Base-by-base conservation (phyloP, 2,113 vertebrate species). In the Laterallus jamaicensis region DNA sequence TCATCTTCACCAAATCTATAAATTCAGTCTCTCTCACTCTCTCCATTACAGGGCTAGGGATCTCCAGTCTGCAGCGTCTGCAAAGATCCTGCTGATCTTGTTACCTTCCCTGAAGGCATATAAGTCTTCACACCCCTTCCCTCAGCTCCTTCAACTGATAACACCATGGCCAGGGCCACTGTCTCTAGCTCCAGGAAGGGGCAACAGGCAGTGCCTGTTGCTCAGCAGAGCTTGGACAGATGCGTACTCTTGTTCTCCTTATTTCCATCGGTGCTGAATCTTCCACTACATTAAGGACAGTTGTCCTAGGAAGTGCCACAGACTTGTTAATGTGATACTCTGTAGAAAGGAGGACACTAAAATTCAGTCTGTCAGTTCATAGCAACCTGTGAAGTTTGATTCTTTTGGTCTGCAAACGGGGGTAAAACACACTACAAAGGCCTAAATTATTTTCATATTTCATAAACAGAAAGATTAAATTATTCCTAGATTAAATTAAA, bases 201-300 rank as follows among this genome's bases (percentile, higher is more conserved):
- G 35, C 32, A 35, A 4, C 10, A 78, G 50, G 17, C 28, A 20
- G n/a, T 17, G 8, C 37, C 29, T 49, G 37, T 19, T 29, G 16
- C 37, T 58, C 44, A 47, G 44, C 42, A n/a, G 37, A 19, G 8
- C 22, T 79, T 52, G 15, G 21, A 66, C 24, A 35, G 59, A 24
- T 54, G 32, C 0, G 0, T 9, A 5, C 24, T 4, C 4, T 21
- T 7, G 39, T 14, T 59, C 58, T 56, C 25, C n/a, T 9, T 8
- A 69, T 35, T 79, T 59, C 52, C 7, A 0, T 35, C 31, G 50
- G 15, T 35, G 62, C 13, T 35, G 42, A 78, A 86, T 44, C 17
- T 5, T 62, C 15, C 12, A 6, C 39, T 32, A 29, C 3, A 2
- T 39, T 40, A 52, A 14, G 18, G 39, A 40, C 20, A 37, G 7